Evolutionary conservation across 2,113 vertebrate genomes (phyloP), one percentile per base, ranked within the genome.

Genomic region (Muscicapa adusta): DNA sequence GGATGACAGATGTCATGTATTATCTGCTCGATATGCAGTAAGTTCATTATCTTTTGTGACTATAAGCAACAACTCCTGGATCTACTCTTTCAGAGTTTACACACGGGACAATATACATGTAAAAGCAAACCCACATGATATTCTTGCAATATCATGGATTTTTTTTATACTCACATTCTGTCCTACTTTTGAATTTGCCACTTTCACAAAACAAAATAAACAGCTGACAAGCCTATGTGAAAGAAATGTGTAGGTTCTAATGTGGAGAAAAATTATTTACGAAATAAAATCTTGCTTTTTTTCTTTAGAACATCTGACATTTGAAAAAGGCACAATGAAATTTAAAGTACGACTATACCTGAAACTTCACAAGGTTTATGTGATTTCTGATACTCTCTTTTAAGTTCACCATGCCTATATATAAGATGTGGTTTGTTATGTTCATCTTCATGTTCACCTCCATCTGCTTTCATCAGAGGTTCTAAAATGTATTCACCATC

Each of bases 351-450:
- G 28, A 92, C 47, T 93, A 96, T 99, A 99, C 99, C 99, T 99
- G 99, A 98, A 97, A 98, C 97, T 54, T 97, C 98, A 96, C 98
- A 99, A 48, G 97, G 97, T 95, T 98, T 97, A 45, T 94, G 80
- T 77, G 94, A 85, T 81, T 96, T 93, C 24, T 93, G 71, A 73
- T 85, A 89, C 7, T 79, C 73, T 68, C 81, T 97, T 78, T 81
- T 97, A 88, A 97, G 97, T 77, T 98, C 96, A 89, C 98, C 98
- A 22, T 98, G 97, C 72, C 97, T 98, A 92, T 99, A 99, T 86
- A 99, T 98, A 66, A 99, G 98, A 96, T 99, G 99, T 70, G 98
- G 99, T 96, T 99, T 99, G 97, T 98, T 99, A 97, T 99, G 98
- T 60, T 98, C 98, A 78, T 99, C 99, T 42, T 99, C 98, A n/a